Base-by-base conservation (phyloP, 2,888 invertebrate genomes). In the Sphaerophoria rueppellii region DNA sequence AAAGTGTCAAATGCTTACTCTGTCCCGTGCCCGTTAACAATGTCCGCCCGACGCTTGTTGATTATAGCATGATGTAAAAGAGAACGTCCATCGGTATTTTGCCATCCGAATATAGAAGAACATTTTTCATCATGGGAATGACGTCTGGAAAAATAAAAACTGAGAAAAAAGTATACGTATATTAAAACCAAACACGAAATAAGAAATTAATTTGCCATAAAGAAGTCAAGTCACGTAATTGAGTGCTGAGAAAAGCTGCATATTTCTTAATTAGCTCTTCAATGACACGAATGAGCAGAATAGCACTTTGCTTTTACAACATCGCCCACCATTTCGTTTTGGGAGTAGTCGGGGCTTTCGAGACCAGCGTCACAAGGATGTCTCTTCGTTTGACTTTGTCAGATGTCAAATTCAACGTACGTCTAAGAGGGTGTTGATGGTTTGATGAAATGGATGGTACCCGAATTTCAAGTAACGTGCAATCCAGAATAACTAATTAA, bases 231-330 rank as follows among this genome's bases (percentile, higher is more conserved):
- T 85, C 85, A 85, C 85, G 85, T 85, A 85, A 69, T 52, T 63
- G 73, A 77, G 85, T 77, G 85, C 81, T 74, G 85, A 81, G 81
- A 80, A 85, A 81, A 85, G 85, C 85, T 81, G 81, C 85, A 85
- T 85, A 85, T 85, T 85, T 85, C 85, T 85, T 85, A 85, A 85
- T 85, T 85, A 85, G 85, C 85, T 85, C 85, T 81, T 85, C 85
- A 85, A 85, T 85, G 76, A 85, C 85, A 85, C 76, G 85, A 81
- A 76, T 73, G 85, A 85, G 81, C 73, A 77, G 73, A 76, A 77
- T 52, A 73, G 81, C 70, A 81, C 76, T 85, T 77, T 76, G 76
- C 85, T 81, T 81, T 80, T 81, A 81, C 85, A 85, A 73, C 76
- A 72, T 71, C 79, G 74, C 65, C 82, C 71, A n/a, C n/a, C n/a